Evolutionary conservation across 2,113 vertebrate genomes (phyloP), one percentile per base, ranked within the genome.

Genomic region (Boleophthalmus pectinirostris): DNA sequence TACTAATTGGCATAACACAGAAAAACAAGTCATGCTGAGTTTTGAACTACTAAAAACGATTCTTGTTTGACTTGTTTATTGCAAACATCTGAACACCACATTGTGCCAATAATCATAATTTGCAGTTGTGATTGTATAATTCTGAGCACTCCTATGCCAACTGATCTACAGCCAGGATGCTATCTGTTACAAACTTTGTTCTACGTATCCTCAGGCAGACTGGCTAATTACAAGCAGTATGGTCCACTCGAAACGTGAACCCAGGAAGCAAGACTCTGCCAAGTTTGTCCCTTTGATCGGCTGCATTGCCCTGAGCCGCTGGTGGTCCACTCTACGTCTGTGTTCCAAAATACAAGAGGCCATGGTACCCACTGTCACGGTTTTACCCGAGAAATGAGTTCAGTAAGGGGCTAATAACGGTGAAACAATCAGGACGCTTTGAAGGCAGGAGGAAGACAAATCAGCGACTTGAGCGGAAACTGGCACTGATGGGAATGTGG

Each of bases 191-290:
- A 58, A 14, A 15, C 18, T 67, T 35, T 45, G 47, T 67, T 70
- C 70, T 16, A 47, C 64, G 73, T 69, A 54, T 77, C 75, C 81
- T 47, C 63, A 66, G 83, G 84, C 82, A n/a, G 16, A 61, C 64
- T 8, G 69, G 66, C 75, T 90, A 83, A 90, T 87, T 82, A 81
- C 71, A 86, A 81, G 73, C 79, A 79, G 80, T 83, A 86, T 74
- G 77, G 70, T 85, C 81, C 80, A 77, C 47, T 80, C 68, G 87
- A 89, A 91, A 89, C 49, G 69, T 77, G 85, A 89, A 69, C 74
- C 33, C 82, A 87, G 88, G 82, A 91, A 89, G 75, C 38, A 11
- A 60, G 65, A 72, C 74, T 1, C 74, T 71, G 80, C 86, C 85
- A 88, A 77, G 64, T 72, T 78, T 54, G 71, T 79, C 69, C 58